These are phyloP conservation scores for Pomphorhynchus laevis DNA, from an alignment of 1,140 invertebrate genomes.

Conservation along the genomic window DNA sequence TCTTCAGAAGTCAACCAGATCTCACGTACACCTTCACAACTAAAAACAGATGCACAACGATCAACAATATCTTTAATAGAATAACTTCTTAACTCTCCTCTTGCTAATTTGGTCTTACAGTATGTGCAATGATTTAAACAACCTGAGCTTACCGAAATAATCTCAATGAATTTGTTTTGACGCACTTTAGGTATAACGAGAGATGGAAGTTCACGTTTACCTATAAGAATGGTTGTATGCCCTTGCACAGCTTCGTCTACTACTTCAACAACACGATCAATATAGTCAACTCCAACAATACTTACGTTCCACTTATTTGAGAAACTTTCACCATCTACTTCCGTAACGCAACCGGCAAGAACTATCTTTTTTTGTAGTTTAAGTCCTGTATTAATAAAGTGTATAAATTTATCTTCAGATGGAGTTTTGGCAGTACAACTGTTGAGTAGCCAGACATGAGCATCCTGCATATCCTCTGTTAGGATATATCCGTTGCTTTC, in stretches of 20 bases:
- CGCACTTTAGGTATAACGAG: slow-evolving; percentile 59
- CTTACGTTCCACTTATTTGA: slow-evolving; percentile 34
- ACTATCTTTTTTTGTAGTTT: slow-evolving; percentile 44
- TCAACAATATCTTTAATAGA: slow-evolving; percentile 28
- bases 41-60: slow-evolving; percentile 12
- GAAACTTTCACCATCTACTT: slow-evolving; percentile 23
- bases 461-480: slow-evolving; percentile 38
- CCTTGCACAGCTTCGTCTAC: slow-evolving; percentile 83
- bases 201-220: slow-evolving; percentile 40
- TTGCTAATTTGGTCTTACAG: slow-evolving; percentile 83
- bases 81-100: slow-evolving; percentile 73
- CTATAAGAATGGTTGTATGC: slow-evolving; percentile 38
- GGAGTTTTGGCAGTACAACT: slow-evolving; percentile 90
- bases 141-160: slow-evolving; percentile 73
- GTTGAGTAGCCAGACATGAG: slow-evolving; percentile 71
- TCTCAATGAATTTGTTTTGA: slow-evolving; percentile 74
- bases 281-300: slow-evolving; percentile 78
- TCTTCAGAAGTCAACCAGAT: slow-evolving; percentile 96
- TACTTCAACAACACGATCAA: slow-evolving; percentile 84
- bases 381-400: slow-evolving; percentile 45
- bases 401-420: slow-evolving; percentile 65
- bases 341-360: slow-evolving; percentile 74
- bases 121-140: slow-evolving; percentile 93
- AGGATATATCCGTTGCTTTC: slow-evolving; percentile 47
- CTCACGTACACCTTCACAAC: slow-evolving; percentile 52